Evolutionary conservation across 2,113 vertebrate genomes (phyloP).

Genomic region (Arenaria interpres): DNA sequence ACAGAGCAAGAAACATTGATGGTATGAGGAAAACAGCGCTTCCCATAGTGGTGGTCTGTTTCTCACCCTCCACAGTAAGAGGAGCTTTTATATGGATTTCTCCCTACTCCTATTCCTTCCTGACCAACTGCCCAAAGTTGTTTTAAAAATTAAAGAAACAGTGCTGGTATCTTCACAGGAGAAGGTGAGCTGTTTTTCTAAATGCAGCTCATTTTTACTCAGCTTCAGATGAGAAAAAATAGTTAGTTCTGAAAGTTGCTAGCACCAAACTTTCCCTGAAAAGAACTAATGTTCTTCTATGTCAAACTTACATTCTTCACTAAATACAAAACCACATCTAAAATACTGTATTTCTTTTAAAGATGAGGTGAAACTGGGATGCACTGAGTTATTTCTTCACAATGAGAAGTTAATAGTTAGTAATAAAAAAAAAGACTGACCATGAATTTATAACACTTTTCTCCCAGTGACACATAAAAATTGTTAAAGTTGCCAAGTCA

Average conservation of each 20-base stretch:
- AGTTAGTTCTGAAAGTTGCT: not conserved
- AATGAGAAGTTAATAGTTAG: conserved; percentile 21
- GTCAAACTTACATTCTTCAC: conserved; percentile 24
- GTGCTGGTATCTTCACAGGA: not conserved
- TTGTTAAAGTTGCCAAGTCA: conserved; percentile 12
- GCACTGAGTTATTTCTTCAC: not conserved
- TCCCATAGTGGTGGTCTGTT: not conserved
- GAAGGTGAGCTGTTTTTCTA: not conserved
- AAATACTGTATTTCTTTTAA: conserved; percentile 7
- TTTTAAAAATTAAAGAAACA: not conserved
- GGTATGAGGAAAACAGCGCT: not conserved
- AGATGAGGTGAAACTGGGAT: not conserved
- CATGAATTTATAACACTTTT: not conserved
- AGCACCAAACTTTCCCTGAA: not conserved
- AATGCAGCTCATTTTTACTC: not conserved
- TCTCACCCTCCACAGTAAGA: not conserved
- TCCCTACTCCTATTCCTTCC: not conserved
- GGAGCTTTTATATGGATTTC: not conserved
- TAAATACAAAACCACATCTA: conserved; percentile 31
- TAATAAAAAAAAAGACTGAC: not conserved
- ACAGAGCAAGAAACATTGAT: not conserved
- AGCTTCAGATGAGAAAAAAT: not conserved
- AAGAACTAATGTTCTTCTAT: not conserved
- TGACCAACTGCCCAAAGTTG: fast-evolving
- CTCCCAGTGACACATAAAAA: conserved; percentile 5